phyloP scores from a whole-genome alignment of 2,113 vertebrate genomes.

The Callopanchax toddi region DNA sequence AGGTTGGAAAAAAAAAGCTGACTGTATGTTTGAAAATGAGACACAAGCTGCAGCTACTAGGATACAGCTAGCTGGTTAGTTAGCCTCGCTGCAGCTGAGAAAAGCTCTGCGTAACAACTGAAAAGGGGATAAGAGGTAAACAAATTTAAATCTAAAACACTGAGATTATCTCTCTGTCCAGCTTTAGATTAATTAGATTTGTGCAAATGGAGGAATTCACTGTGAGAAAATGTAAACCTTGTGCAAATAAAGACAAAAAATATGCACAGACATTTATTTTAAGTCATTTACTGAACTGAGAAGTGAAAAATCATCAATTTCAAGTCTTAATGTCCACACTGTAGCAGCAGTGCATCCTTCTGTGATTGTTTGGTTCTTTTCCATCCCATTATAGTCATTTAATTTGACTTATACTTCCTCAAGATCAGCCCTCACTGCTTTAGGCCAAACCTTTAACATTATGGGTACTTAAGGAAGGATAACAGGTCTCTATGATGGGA shows the following conservation, averaged over 20 bases:
- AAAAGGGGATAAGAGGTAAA: too few relatives aligned
- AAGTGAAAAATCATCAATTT: slow-evolving; percentile 14
- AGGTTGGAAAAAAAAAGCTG: too few relatives aligned
- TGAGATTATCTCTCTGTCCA: neutral
- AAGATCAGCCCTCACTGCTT: neutral
- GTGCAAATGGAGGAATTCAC: neutral
- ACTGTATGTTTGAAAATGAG: too few relatives aligned
- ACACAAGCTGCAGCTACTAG: too few relatives aligned
- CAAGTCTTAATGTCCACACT: slow-evolving; percentile 23
- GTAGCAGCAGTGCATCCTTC: slow-evolving; percentile 7
- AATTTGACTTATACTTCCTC: neutral
- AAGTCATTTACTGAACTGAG: slow-evolving; percentile 7
- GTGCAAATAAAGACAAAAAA: neutral
- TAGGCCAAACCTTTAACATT: neutral
- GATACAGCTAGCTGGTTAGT: too few relatives aligned
- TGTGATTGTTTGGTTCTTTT: slow-evolving; percentile 7
- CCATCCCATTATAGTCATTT: too few relatives aligned
- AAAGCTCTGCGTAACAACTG: too few relatives aligned
- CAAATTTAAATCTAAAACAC: neutral
- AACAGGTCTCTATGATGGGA: neutral
- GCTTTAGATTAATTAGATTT: slow-evolving; percentile 2
- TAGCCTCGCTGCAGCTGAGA: too few relatives aligned
- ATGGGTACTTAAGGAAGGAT: neutral
- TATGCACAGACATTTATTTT: neutral
- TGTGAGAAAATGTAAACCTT: neutral